Evolutionary conservation across 2,888 invertebrate species (phyloP).

Genomic region (Eledone cirrhosa): DNA sequence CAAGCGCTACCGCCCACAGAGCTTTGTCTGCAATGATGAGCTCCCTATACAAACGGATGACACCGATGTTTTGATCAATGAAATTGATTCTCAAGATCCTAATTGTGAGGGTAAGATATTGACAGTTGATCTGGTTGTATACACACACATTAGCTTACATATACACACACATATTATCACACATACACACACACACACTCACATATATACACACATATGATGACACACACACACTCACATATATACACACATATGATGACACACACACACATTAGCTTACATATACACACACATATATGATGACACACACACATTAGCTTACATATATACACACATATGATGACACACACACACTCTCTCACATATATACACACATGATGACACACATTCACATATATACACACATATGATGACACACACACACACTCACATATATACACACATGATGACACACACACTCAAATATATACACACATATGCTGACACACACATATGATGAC

Average conservation of each 20-base stretch:
- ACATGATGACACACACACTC: too few relatives aligned
- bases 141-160: neutral
- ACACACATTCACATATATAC: too few relatives aligned
- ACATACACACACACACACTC: neutral
- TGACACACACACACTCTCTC: too few relatives aligned
- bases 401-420: too few relatives aligned
- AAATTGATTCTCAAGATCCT: constrained; percentile 35
- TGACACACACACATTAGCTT: too few relatives aligned
- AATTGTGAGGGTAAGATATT: constrained; percentile 48
- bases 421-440: too few relatives aligned
- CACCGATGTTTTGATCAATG: constrained; percentile 43
- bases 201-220: neutral
- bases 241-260: neutral
- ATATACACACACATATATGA: too few relatives aligned
- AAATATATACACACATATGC: too few relatives aligned
- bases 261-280: neutral
- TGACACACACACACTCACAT: neutral
- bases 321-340: too few relatives aligned
- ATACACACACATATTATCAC: neutral
- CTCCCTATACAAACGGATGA: constrained; percentile 54
- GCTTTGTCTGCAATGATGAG: constrained; percentile 55
- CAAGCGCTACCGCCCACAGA: constrained; percentile 66
- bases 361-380: too few relatives aligned
- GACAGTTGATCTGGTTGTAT: neutral
- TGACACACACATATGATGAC: too few relatives aligned